Conservation (phyloP, 2,888 invertebrate species). For the Trichopria drosophilae region DNA sequence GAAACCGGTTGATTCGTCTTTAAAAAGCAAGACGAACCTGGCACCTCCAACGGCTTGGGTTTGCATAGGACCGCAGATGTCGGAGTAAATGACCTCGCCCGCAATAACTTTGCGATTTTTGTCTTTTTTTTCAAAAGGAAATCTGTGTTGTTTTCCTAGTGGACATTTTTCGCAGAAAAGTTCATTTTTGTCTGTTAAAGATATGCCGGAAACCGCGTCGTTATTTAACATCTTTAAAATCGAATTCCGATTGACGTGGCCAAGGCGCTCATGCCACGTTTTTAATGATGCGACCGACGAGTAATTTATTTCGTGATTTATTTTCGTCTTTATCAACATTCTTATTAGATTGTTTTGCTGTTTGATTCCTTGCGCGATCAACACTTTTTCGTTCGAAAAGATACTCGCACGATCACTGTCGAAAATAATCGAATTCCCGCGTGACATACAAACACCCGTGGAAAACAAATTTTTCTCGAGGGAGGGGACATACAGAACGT, state of each 20-base stretch:
- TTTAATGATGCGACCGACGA: too few species aligned
- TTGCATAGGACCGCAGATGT: slow-evolving; percentile 26
- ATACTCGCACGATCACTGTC: not conserved
- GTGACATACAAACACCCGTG: slow-evolving; percentile 2
- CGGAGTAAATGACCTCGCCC: too few species aligned
- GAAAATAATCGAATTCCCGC: not conserved
- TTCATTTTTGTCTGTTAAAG: too few species aligned
- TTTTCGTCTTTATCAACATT: slow-evolving; percentile 6
- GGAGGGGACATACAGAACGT: slow-evolving; percentile 3
- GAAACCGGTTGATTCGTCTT: slow-evolving; percentile 20
- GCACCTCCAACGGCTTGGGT: slow-evolving; percentile 22
- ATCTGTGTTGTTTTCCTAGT: too few species aligned
- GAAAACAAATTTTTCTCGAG: too few species aligned
- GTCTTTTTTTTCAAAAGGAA: too few species aligned
- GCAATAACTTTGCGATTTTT: too few species aligned
- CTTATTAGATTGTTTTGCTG: slow-evolving; percentile 15
- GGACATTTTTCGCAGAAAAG: too few species aligned
- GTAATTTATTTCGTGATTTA: not conserved
- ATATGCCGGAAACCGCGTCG: too few species aligned
- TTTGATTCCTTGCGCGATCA: slow-evolving; percentile 15
- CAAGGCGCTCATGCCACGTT: too few species aligned
- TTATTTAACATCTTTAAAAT: too few species aligned
- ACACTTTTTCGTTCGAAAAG: not conserved
- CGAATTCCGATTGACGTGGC: too few species aligned
- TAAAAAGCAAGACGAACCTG: slow-evolving; percentile 23